Conservation (phyloP, 1,140 invertebrate genomes). For the Hylaeus volcanicus region DNA sequence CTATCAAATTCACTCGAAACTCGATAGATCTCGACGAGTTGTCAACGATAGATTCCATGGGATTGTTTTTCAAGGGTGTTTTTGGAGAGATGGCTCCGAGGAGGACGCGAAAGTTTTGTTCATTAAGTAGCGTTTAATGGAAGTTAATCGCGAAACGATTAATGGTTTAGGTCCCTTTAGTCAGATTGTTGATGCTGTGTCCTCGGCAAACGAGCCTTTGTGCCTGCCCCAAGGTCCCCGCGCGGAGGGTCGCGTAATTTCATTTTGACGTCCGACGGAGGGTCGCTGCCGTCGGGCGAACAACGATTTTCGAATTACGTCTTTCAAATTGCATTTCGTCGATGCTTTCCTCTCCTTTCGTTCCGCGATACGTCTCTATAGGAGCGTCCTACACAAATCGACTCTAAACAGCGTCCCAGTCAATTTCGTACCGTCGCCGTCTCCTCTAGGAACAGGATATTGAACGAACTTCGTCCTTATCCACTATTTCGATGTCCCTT, state of each 20-base stretch:
- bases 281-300: constrained; percentile 77
- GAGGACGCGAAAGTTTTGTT: constrained; percentile 64
- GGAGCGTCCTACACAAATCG: constrained; percentile 11
- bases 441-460: constrained; percentile 8
- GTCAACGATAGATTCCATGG: too few relatives aligned
- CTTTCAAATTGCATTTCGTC: constrained; percentile 78
- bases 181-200: constrained; percentile 75
- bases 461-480: background rate
- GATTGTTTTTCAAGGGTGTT: background rate
- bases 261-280: constrained; percentile 81
- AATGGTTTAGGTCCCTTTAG: constrained; percentile 77
- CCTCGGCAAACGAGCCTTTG: constrained; percentile 78
- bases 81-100: constrained; percentile 5
- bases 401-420: constrained; percentile 16
- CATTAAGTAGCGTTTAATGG: constrained; percentile 79
- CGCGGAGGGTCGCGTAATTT: constrained; percentile 79
- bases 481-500: background rate
- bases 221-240: constrained; percentile 65
- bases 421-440: constrained; percentile 30
- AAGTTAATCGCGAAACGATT: constrained; percentile 79
- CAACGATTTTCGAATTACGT: constrained; percentile 80
- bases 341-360: constrained; percentile 42
- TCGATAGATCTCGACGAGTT: too few relatives aligned
- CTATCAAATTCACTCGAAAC: too few relatives aligned
- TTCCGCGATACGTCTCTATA: constrained; percentile 28